Evolutionary conservation across 37 sponge, comb jelly and placozoan genomes (phyloP).

Genomic region (Cladorhizidae sp.): DNA sequence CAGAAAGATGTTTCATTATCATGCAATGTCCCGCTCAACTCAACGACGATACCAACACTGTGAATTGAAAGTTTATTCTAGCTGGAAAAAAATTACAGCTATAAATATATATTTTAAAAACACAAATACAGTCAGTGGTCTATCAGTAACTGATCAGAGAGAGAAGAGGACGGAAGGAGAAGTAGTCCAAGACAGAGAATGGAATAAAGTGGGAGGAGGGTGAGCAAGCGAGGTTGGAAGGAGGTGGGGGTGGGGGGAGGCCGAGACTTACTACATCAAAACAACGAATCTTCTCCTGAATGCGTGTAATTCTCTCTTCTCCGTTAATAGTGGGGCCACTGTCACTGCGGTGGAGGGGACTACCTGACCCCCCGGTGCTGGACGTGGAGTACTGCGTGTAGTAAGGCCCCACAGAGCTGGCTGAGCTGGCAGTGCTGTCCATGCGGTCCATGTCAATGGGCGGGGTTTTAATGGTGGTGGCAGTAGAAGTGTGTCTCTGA

Average conservation of each 20-base stretch:
- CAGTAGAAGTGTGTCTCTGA: background rate
- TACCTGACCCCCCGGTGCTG: background rate
- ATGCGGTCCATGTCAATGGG: constrained; percentile 9
- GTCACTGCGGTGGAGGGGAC: constrained; percentile 24
- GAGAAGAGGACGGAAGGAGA: no score
- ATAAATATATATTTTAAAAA: no score
- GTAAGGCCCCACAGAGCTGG: background rate
- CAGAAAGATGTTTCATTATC: no score
- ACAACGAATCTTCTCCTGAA: background rate
- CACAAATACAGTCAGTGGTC: no score
- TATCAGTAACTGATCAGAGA: no score
- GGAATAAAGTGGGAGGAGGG: no score
- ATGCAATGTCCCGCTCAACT: no score
- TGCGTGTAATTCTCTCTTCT: background rate
- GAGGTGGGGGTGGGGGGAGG: background rate
- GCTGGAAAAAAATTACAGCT: no score
- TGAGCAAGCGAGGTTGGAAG: no score
- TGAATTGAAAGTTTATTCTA: no score
- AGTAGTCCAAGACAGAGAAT: no score
- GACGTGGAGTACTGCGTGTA: background rate
- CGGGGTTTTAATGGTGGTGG: background rate
- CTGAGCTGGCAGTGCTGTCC: constrained; percentile 22
- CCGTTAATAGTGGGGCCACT: background rate
- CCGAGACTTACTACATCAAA: constrained; percentile 4
- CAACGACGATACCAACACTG: no score